Evolutionary conservation across 2,888 invertebrate genomes (phyloP).

Genomic region (Parnassius glacialis): DNA sequence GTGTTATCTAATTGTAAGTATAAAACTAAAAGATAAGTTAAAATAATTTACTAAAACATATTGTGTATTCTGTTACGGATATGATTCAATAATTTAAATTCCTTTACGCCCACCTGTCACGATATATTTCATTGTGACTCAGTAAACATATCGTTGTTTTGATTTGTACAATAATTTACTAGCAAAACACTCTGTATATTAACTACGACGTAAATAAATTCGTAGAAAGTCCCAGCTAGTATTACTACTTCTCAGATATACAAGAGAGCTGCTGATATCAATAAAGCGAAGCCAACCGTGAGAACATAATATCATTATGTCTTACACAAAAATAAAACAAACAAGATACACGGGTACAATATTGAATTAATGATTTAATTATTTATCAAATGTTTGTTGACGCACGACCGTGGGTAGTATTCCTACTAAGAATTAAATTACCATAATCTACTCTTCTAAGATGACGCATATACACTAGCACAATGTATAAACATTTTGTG

Average conservation of each 20-base stretch:
- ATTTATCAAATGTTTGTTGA: conserved; percentile 16
- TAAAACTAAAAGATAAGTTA: no score
- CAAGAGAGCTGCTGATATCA: conserved; percentile 13
- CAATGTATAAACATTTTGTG: conserved; percentile 48
- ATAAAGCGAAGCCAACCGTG: conserved; percentile 8
- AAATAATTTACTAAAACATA: no score
- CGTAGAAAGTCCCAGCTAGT: conserved; percentile 21
- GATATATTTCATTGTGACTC: conserved; percentile 12
- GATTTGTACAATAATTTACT: conserved; percentile 9
- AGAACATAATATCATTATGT: conserved; percentile 6
- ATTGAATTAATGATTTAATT: conserved; percentile 10
- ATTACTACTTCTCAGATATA: conserved; percentile 22
- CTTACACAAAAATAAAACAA: conserved; percentile 6
- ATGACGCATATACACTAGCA: conserved; percentile 47
- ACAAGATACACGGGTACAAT: conserved; percentile 1
- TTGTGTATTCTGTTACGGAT: neutral
- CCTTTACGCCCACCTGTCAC: conserved; percentile 10
- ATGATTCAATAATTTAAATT: conserved; percentile 14
- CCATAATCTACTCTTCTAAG: conserved; percentile 41
- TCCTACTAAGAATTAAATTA: conserved; percentile 41
- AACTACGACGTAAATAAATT: conserved; percentile 16
- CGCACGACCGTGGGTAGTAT: conserved; percentile 33
- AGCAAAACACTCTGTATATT: conserved; percentile 1
- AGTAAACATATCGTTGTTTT: conserved; percentile 3
- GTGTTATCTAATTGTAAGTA: no score